Evolutionary conservation across 2,888 invertebrate genomes (phyloP), one percentile per base, ranked within the genome.

Genomic region (Creontiades dilutus): DNA sequence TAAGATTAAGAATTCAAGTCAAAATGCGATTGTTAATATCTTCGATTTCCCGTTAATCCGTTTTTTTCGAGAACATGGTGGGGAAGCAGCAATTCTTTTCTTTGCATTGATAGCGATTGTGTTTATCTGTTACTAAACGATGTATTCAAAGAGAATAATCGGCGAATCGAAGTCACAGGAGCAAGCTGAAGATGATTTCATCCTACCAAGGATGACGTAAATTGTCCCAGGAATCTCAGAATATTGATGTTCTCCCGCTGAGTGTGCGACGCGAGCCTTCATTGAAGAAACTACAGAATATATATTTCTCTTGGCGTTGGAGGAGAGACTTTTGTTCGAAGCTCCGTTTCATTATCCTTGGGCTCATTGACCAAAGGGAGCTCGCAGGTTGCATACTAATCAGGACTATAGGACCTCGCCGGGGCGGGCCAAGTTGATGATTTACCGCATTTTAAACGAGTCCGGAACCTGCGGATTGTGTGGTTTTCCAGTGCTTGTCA

Each of bases 381-480:
- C 48, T 27, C 52, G 52, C 27, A 14, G 52, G 48, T 82, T 23
- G 82, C 82, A 82, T 82, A 82, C 82, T 52, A 82, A 82, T 23
- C 13, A 52, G 48, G 16, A 82, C 19, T 52, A 5, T 14, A 23
- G 82, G 52, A 14, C 48, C 55, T 2, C 16, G 27, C 19, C 23
- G 48, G 48, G n/a, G 78, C 37, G 78, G 46, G 37, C 11, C 12
- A 47, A 46, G 78, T 47, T 47, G 82, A 82, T 82, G 82, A 82
- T 82, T 82, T 82, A 82, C 82, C 48, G 82, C 82, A 52, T 82
- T 82, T 82, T 82, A 82, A 82, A 82, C 23, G 48, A 82, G 82
- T 52, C 52, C 82, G 82, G 52, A 82, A 82, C 82, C 82, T 68
- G 82, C 82, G 27, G 55, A 82, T 82, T 82, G 82, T 82, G 82